Evolutionary conservation across 2,113 vertebrate species (phyloP).

Genomic region (Malurus cyaneus): DNA sequence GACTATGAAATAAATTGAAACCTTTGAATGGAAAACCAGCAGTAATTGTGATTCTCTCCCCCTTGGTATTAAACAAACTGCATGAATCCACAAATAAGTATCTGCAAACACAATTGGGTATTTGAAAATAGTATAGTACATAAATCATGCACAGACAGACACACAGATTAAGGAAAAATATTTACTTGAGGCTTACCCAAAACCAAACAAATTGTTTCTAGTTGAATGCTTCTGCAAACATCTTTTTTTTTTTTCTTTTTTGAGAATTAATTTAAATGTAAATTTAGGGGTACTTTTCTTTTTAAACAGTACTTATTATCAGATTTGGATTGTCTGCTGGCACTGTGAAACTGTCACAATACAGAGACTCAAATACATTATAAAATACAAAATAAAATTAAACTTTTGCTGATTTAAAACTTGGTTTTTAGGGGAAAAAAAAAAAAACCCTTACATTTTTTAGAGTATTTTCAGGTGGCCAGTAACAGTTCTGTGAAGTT

Average conservation of each 20-base stretch:
- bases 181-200: constrained; percentile 61
- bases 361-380: not conserved
- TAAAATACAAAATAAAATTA: constrained; percentile 17
- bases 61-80: constrained; percentile 53
- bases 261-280: constrained; percentile 64
- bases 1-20: constrained; percentile 17
- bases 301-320: constrained; percentile 43
- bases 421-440: too few species aligned
- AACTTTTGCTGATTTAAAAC: not conserved
- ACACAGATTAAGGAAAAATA: constrained; percentile 67
- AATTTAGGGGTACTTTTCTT: constrained; percentile 46
- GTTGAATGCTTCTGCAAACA: constrained; percentile 53
- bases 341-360: not conserved
- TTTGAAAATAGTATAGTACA: constrained; percentile 55
- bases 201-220: constrained; percentile 66
- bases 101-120: constrained; percentile 49
- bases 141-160: constrained; percentile 66
- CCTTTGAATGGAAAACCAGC: constrained; percentile 19
- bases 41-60: constrained; percentile 46
- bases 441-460: not conserved
- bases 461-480: not conserved
- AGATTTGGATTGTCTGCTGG: constrained; percentile 46
- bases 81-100: constrained; percentile 57
- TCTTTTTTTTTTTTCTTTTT: not conserved
- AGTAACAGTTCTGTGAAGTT: not conserved